Evolutionary conservation across 2,797 vertebrate species (phyloP).

Genomic region (Tokudaia tokunoshimensis): DNA sequence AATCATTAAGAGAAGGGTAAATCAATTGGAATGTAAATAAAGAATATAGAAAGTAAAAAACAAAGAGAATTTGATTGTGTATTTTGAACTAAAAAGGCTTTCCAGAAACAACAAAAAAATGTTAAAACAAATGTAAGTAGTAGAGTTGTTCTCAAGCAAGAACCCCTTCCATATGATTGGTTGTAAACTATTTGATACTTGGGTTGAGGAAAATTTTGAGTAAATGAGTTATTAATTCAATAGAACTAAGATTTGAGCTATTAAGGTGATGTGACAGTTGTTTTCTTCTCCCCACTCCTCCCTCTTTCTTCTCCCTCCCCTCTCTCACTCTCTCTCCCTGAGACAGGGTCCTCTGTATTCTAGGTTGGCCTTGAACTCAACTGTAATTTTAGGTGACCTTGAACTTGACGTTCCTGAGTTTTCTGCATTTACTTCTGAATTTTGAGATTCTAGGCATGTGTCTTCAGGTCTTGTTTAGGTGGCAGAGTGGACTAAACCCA

Average conservation of each 20-base stretch:
- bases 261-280: background rate
- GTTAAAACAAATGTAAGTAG: background rate
- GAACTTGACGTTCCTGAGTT: background rate
- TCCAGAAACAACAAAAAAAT: background rate
- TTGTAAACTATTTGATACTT: background rate
- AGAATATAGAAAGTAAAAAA: no score
- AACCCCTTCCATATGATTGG: background rate
- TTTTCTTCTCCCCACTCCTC: background rate
- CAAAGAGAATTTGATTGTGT: background rate
- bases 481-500: background rate
- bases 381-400: background rate
- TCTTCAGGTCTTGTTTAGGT: background rate
- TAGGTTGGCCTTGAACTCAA: background rate
- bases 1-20: background rate
- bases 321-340: background rate
- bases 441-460: background rate
- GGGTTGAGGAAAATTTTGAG: background rate
- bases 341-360: background rate
- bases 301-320: no score
- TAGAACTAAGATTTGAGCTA: background rate
- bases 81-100: slow-evolving; percentile 35
- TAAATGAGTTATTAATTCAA: slow-evolving; percentile 36
- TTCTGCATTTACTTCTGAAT: background rate
- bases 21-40: no score
- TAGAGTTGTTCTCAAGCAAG: background rate